Evolutionary conservation across 1,140 invertebrate species (phyloP).

Genomic region (Zaprionus vittiger): DNA sequence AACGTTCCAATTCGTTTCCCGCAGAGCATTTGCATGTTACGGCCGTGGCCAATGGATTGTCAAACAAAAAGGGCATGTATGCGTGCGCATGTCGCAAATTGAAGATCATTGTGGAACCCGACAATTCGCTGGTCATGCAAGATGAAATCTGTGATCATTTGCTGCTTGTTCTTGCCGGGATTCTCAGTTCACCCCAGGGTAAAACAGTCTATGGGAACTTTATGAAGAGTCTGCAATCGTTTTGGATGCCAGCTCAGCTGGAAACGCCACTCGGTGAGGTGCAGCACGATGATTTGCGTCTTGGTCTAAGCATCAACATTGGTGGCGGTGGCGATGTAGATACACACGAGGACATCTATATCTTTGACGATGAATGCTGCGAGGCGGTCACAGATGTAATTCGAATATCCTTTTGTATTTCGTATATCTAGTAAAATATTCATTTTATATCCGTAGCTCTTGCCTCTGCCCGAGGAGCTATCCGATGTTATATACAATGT

Average conservation of each 20-base stretch:
- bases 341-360: constrained; percentile 68
- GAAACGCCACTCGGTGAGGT: constrained; percentile 65
- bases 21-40: constrained; percentile 74
- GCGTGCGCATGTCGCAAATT: constrained; percentile 77
- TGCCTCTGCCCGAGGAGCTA: constrained; percentile 56
- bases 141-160: constrained; percentile 83
- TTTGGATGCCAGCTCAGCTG: constrained; percentile 73
- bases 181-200: constrained; percentile 70
- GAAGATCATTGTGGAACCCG: constrained; percentile 78
- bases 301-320: constrained; percentile 56
- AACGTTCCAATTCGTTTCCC: constrained; percentile 66
- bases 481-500: constrained; percentile 62
- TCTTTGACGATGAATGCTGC: constrained; percentile 67
- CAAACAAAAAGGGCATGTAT: constrained; percentile 54
- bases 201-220: constrained; percentile 71
- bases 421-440: not conserved
- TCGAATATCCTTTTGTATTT: too few species aligned
- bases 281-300: constrained; percentile 45
- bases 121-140: constrained; percentile 81
- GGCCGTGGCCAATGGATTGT: constrained; percentile 56
- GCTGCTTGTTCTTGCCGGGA: constrained; percentile 69
- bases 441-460: constrained; percentile 28
- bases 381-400: constrained; percentile 58
- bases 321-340: constrained; percentile 55
- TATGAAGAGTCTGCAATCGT: constrained; percentile 62